phyloP scores from a whole-genome alignment of 2,888 invertebrate genomes.

The Dimorphilus gyrociliatus region DNA sequence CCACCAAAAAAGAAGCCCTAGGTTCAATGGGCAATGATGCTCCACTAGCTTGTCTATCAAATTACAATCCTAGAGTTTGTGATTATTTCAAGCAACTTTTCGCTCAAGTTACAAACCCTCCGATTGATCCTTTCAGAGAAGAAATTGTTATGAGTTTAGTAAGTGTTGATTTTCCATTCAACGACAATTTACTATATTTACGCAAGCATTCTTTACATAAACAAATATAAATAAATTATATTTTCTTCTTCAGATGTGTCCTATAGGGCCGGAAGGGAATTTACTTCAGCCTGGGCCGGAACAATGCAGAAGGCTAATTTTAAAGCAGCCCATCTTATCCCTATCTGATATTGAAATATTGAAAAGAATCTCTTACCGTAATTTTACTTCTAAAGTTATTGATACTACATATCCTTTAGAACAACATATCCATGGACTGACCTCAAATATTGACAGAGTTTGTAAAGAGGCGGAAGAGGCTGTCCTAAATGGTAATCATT shows the following conservation, averaged over 20 bases:
- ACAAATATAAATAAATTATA: background rate
- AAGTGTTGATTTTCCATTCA: conserved; percentile 9
- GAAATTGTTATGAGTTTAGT: conserved; percentile 91
- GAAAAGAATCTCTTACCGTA: conserved; percentile 55
- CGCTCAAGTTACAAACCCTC: conserved; percentile 93
- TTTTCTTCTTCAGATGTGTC: conserved; percentile 50
- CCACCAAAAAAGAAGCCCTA: conserved; percentile 85
- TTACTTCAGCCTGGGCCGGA: conserved; percentile 70
- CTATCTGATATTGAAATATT: conserved; percentile 73
- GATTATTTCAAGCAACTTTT: conserved; percentile 98
- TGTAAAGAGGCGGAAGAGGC: conserved; percentile 65
- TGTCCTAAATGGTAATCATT: conserved; percentile 52
- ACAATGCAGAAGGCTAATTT: conserved; percentile 74
- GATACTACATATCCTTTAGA: conserved; percentile 69
- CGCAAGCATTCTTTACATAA: too few relatives aligned
- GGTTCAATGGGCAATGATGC: conserved; percentile 99
- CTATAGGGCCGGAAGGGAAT: conserved; percentile 89
- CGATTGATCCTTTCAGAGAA: conserved; percentile 97
- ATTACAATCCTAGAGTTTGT: conserved; percentile 81
- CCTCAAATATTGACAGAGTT: conserved; percentile 60
- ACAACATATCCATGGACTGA: conserved; percentile 55
- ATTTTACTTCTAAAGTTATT: conserved; percentile 52
- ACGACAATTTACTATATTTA: background rate
- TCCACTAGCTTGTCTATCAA: conserved; percentile 85
- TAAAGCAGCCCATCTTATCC: conserved; percentile 83